These are phyloP conservation scores for Notodonta ziczac DNA, from an alignment of 2,888 invertebrate genomes.

Conservation along the genomic window DNA sequence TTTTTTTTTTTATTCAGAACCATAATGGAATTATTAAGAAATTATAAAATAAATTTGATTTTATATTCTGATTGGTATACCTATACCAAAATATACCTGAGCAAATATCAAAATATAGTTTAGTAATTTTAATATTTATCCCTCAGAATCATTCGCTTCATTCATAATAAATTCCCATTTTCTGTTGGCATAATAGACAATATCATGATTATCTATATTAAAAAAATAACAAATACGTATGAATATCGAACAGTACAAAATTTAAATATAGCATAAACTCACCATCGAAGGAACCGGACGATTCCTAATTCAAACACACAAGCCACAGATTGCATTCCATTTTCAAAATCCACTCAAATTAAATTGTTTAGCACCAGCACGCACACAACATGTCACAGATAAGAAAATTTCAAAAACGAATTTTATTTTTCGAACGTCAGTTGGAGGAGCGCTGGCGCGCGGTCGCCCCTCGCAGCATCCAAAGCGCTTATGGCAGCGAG, in stretches of 20 bases:
- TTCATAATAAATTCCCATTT: neutral
- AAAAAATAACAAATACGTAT: too few species aligned
- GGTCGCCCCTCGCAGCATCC: slow-evolving; percentile 51
- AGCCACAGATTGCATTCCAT: slow-evolving; percentile 36
- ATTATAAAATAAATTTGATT: too few species aligned
- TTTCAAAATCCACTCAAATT: slow-evolving; percentile 30
- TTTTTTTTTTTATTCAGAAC: too few species aligned
- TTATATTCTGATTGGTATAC: too few species aligned
- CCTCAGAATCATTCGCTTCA: neutral
- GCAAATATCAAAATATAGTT: too few species aligned
- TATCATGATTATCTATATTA: too few species aligned
- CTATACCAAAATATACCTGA: too few species aligned
- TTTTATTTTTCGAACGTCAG: slow-evolving; percentile 34
- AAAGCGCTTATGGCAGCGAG: slow-evolving; percentile 59
- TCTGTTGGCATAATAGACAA: neutral
- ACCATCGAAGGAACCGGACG: slow-evolving; percentile 41
- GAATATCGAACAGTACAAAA: neutral
- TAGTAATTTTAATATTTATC: too few species aligned
- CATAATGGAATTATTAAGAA: too few species aligned
- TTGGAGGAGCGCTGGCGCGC: slow-evolving; percentile 40
- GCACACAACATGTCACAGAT: slow-evolving; percentile 36
- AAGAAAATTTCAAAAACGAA: slow-evolving; percentile 26
- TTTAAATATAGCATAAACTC: slow-evolving; percentile 22
- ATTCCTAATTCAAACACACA: slow-evolving; percentile 35
- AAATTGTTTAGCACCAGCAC: slow-evolving; percentile 30